Base-by-base conservation (phyloP, 2,113 vertebrate genomes). In the Hymenochirus boettgeri region DNA sequence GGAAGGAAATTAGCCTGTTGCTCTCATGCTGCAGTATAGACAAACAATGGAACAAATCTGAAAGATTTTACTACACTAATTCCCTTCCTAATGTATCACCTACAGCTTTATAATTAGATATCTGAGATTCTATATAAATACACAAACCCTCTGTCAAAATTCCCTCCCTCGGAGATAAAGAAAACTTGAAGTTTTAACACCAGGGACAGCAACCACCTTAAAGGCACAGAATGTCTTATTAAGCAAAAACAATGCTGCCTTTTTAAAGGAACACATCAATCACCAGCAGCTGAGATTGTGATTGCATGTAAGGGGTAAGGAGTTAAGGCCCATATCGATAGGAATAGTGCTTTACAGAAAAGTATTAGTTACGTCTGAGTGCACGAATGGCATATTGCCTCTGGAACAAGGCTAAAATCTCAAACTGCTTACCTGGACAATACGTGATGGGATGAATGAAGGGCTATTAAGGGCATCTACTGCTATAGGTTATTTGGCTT, bases 371-470 rank as follows among this genome's bases (percentile, higher is more conserved):
- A 31, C 52, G 18, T 56, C 62, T 56, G 62, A 65, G 46, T 17
- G 61, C 61, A 63, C n/a, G 17, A 63, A 63, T 63, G 61, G 37
- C 61, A 45, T n/a, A n/a, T 25, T 17, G 23, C 31, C 26, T 50
- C 27, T 53, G 46, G 33, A 53, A 64, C 35, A 26, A 6, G 51
- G 33, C 3, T 5, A 48, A 47, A 65, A 17, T 33, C 45, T 37
- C 51, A 15, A 24, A 31, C 37, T 65, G 62, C 62, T 65, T 65
- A 65, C 52, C 62, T 65, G 53, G 22, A 65, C 62, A 65, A 65
- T 65, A 26, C 52, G 42, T 45, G 61, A 63, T 27, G 61, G 23
- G 23, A 52, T 11, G 29, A 51, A 37, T 24, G n/a, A 19, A 53
- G 61, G 19, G 27, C 22, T 19, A 12, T 26, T 19, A 7, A 22